Evolutionary conservation across 1,140 invertebrate species (phyloP).

Genomic region (Leptonema lineaticorne): DNA sequence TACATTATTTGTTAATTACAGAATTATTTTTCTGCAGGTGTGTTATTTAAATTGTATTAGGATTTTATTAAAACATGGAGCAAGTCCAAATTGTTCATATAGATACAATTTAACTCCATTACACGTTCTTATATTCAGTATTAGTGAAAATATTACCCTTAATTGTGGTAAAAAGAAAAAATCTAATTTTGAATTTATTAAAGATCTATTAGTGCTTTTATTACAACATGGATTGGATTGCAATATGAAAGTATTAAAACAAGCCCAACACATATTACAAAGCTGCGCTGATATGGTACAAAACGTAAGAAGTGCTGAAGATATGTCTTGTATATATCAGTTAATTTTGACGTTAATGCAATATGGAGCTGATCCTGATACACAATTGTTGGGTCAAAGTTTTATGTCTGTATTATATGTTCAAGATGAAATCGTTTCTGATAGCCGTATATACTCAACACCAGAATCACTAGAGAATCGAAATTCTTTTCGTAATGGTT

Average conservation of each 20-base stretch:
- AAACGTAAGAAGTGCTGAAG: slow-evolving; percentile 63
- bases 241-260: slow-evolving; percentile 58
- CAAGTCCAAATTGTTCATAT: slow-evolving; percentile 73
- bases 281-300: slow-evolving; percentile 70
- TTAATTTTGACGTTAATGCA: slow-evolving; percentile 67
- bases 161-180: slow-evolving; percentile 64
- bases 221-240: slow-evolving; percentile 70
- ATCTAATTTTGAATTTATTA: slow-evolving; percentile 65
- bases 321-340: slow-evolving; percentile 70
- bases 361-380: slow-evolving; percentile 66
- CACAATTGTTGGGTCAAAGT: slow-evolving; percentile 49
- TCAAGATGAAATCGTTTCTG: slow-evolving; percentile 33
- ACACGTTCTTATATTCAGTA: slow-evolving; percentile 72
- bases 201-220: slow-evolving; percentile 66
- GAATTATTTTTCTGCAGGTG: slow-evolving; percentile 56
- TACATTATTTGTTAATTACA: slow-evolving; percentile 5
- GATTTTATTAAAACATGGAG: slow-evolving; percentile 67
- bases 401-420: slow-evolving; percentile 37
- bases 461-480: slow-evolving; percentile 33
- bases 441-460: slow-evolving; percentile 30
- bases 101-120: slow-evolving; percentile 69
- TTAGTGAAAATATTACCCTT: slow-evolving; percentile 71
- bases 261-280: slow-evolving; percentile 67
- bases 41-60: slow-evolving; percentile 74
- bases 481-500: slow-evolving; percentile 63